Evolutionary conservation across 2,888 invertebrate species (phyloP), one percentile per base, ranked within the genome.

Genomic region (Drosophila peninsularis): DNA sequence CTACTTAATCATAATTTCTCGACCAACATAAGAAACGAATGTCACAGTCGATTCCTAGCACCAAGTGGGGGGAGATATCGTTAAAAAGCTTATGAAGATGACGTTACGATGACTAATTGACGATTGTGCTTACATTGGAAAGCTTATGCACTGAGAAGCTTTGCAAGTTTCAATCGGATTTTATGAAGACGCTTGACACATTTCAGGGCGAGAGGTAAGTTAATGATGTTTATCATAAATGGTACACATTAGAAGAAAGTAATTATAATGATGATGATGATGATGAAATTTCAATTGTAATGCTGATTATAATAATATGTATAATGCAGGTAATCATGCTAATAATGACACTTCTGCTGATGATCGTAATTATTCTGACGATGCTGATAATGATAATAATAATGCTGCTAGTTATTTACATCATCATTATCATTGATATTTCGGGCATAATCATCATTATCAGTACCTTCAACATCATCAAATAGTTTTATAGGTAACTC

Each of bases 61-160:
- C n/a, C n/a, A 19, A 17, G n/a, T 11, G 11, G 13, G 17, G 14
- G 27, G 17, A 30, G 11, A 6, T 19, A 34, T 1, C 19, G 32
- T 14, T 49, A 32, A 49, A 49, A 47, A 47, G 47, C 30, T 17
- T 14, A 39, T 11, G 3, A 47, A 7, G 7, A 34, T 34, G 32
- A 34, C 49, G 19, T 9, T 50, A 50, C 49, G 13, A 50, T 34
- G 49, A 50, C 13, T 50, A 50, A 21, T n/a, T 49, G 13, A 7
- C 6, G 34, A 14, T 21, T 50, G 13, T 21, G 30, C 19, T 50
- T 49, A 13, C 30, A 32, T 13, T 9, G 6, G 3, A 47, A 47
- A 47, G 47, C 47, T 47, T 47, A 13, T 30, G 3, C 11, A 7
- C 5, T 19, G 6, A 1, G 2, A 32, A 47, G 47, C 47, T 47